Base-by-base conservation (phyloP, 2,888 invertebrate genomes). In the Eurois occulta region DNA sequence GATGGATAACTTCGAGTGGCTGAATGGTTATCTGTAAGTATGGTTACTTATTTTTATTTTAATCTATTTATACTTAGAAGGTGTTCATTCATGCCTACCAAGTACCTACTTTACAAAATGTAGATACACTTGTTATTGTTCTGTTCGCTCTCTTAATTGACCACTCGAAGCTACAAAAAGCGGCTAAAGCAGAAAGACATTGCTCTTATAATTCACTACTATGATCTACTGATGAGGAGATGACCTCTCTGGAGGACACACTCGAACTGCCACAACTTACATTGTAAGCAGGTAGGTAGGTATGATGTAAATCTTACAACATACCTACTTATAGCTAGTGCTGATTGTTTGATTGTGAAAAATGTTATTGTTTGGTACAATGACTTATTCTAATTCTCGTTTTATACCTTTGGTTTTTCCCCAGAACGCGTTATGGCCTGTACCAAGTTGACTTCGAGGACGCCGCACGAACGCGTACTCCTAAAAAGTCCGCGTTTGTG, bases 1-100 rank as follows among this genome's bases (percentile, higher is more conserved):
- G 0, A 95, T 98, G 94, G 98, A 98, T 86, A 98, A 97, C 86
- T 97, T 98, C 58, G 98, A 98, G 89, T 98, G 98, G 98, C 90
- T 90, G 1, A 90, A 91, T 52, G 98, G 98, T 0, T 77, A 77
- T 24, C 60, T 48, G 77, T 77, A 41, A 79, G 80, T 77, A 21
- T 41, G 16, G 10, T n/a, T 41, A 18, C 55, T 55, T 55, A 55
- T 55, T 55, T 55, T 55, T 55, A 55, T n/a, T 55, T 11, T n/a
- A 46, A 6, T 46, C 46, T 46, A 18, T 46, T 16, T 46, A 0
- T 46, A 46, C 1, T 46, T 46, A 5, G 16, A 5, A 18, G 46
- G 18, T 46, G 46, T 16, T 46, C 6, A 18, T 46, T 46, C 46
- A 16, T 46, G 46, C 46, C 46, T 18, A 1, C 4, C 24, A 52